A percentile compares a stretch with the other conserved stretches of the same genome.
Conservation (phyloP, 2,113 vertebrate species). For the Eurystomus gularis region DNA sequence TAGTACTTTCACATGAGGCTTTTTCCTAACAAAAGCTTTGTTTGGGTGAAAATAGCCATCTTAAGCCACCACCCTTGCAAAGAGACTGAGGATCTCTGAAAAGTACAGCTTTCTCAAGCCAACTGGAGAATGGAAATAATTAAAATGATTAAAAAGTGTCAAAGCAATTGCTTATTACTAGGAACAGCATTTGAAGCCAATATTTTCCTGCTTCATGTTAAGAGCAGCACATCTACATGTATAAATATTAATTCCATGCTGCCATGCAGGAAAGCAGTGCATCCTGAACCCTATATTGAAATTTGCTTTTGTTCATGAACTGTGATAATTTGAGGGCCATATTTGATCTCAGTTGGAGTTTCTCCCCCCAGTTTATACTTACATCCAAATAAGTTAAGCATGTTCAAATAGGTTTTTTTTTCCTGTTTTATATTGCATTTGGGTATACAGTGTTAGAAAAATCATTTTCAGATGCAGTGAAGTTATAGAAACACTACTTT, state of each 20-base stretch:
- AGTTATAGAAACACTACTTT: background rate
- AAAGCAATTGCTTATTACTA: background rate
- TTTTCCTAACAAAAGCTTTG: background rate
- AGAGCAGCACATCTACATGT: background rate
- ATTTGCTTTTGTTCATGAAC: background rate
- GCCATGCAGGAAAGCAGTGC: background rate
- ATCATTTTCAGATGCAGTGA: background rate
- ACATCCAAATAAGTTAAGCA: background rate
- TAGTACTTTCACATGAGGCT: background rate
- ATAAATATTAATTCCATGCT: background rate
- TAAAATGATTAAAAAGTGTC: background rate
- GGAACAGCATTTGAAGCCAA: background rate
- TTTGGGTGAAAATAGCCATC: background rate
- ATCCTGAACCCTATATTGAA: background rate
- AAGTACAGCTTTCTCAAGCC: background rate
- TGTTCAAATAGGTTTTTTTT: background rate
- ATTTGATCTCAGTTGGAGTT: background rate
- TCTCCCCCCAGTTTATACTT: background rate
- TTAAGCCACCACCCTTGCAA: background rate
- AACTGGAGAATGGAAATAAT: accelerated
- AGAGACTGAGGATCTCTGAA: background rate
- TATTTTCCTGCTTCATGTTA: background rate
- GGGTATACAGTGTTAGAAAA: background rate
- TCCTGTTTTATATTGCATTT: background rate
- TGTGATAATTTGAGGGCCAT: background rate